Evolutionary conservation across 2,888 invertebrate genomes (phyloP), one percentile per base, ranked within the genome.

Genomic region (Macrophya alboannulata): DNA sequence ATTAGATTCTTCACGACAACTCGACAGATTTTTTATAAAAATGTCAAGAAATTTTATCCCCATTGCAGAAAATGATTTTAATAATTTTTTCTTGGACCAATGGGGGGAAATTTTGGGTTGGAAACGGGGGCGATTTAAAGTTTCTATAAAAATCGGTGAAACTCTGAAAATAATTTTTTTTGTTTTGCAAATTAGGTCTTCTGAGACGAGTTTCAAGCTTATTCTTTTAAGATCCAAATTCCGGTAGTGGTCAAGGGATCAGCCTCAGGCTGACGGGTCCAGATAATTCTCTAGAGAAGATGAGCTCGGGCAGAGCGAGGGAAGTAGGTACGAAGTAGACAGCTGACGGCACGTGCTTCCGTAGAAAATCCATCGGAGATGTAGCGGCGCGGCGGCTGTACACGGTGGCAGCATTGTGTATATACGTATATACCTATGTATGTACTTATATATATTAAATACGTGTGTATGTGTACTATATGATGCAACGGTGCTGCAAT

Each of bases 301-400:
- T 4, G 17, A 31, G 81, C 81, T 62, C 62, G 17, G 5, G 31
- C 31, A 31, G 31, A 25, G 25, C 37, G 68, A 65, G 45, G 17
- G 62, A 81, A 65, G 59, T 45, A 21, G 43, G 45, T 59, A 37
- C 81, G 62, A 65, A 45, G 40, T 48, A 71, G 65, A 83, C 83
- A 83, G 83, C 83, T 83, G 83, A 83, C 83, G 83, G 83, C 83
- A 83, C 83, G 83, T 83, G 83, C 83, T 83, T 83, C 83, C 83
- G 83, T 71, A 43, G 10, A 68, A 62, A 62, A 68, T 31, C 59
- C 81, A 81, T 62, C 62, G 81, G 81, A 81, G 81, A 51, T 51
- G 81, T 31, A 55, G 77, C 77, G 37, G 77, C 77, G 77, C 77
- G 37, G 77, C 77, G 51, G 81, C 43, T 40, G 81, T 40, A 17